Percentiles rank a stretch among this genome's conserved stretches.
Conservation (phyloP, 1,140 invertebrate genomes). For the Goniozus legneri region DNA sequence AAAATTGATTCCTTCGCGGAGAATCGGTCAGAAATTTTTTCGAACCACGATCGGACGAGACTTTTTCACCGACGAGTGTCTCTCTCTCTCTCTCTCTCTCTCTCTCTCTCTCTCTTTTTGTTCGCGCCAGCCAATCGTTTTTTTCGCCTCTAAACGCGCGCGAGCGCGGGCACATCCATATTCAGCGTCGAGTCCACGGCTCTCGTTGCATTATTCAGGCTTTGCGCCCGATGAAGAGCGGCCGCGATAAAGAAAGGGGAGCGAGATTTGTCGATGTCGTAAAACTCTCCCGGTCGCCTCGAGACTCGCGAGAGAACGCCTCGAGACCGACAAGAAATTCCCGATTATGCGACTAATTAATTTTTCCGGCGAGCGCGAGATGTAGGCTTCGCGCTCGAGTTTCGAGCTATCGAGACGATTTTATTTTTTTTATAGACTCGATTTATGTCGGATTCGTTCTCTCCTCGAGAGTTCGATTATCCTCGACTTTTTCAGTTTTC, state of each 20-base stretch:
- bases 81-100: slow-evolving; percentile 5
- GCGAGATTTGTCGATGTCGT: neutral
- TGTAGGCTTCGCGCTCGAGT: neutral
- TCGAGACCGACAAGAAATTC: neutral
- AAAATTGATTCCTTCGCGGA: no score
- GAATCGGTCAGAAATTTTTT: no score
- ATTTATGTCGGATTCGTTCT: no score
- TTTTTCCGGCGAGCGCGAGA: neutral
- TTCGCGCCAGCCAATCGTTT: slow-evolving; percentile 1
- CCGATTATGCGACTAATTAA: neutral
- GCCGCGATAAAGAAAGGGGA: neutral
- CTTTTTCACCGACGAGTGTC: no score
- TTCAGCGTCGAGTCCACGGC: no score
- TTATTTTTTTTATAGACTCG: no score
- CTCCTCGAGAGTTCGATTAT: no score
- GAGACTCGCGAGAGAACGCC: no score
- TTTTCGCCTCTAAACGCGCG: slow-evolving; percentile 5
- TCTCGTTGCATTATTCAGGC: slow-evolving; percentile 22
- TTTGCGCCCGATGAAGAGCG: neutral
- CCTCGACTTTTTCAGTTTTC: no score
- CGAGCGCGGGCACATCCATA: slow-evolving; percentile 15
- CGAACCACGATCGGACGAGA: no score
- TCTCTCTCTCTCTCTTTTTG: slow-evolving; percentile 12
- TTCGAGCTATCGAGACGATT: no score
- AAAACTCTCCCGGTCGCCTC: neutral